Evolutionary conservation across 2,888 invertebrate genomes (phyloP).

Genomic region (Cephus pulcher): DNA sequence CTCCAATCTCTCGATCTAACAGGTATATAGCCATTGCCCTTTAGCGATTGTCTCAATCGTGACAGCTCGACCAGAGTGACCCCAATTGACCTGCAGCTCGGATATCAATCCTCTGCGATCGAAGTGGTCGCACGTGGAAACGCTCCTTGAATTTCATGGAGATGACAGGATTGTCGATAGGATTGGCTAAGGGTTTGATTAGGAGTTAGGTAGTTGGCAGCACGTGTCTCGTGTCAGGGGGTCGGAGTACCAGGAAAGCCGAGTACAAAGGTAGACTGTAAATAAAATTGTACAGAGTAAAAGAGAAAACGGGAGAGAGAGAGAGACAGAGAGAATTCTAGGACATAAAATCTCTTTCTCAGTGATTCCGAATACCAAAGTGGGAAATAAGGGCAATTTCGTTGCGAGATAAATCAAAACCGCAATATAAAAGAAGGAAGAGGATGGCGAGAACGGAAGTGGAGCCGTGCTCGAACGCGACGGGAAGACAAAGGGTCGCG

Average conservation of each 20-base stretch:
- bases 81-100: not conserved
- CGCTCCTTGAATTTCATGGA: not conserved
- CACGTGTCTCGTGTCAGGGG: not conserved
- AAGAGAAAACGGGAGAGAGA: not conserved
- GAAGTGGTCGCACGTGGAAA: not conserved
- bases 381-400: slow-evolving; percentile 11
- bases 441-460: not conserved
- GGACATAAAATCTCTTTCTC: slow-evolving; percentile 1
- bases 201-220: not conserved
- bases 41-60: not conserved
- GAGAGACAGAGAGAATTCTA: slow-evolving; percentile 4
- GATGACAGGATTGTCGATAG: not conserved
- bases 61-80: not conserved
- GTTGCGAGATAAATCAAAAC: slow-evolving; percentile 27
- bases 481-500: slow-evolving; percentile 5
- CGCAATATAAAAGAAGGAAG: slow-evolving; percentile 26
- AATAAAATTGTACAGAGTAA: not conserved
- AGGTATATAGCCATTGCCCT: too few species aligned
- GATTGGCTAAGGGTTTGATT: not conserved
- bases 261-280: not conserved
- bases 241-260: not conserved
- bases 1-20: not conserved
- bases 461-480: not conserved
- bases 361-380: slow-evolving; percentile 27
- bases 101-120: not conserved